These are phyloP conservation scores for Huso huso DNA, from an alignment of 2,797 vertebrate genomes.

Conservation along the genomic window DNA sequence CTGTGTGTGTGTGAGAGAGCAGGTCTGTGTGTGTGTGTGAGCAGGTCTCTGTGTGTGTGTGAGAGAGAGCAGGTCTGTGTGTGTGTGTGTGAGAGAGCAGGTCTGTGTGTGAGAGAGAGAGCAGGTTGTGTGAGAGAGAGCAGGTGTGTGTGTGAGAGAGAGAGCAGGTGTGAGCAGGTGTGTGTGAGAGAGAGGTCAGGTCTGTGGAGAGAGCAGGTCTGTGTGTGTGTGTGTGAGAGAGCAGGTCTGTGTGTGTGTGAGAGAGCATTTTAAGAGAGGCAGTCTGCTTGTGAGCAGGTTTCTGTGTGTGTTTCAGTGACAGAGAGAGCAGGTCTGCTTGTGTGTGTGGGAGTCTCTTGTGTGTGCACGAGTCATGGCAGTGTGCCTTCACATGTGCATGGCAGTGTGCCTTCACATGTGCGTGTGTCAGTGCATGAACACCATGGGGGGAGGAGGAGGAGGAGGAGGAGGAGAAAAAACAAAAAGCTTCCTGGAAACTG, in stretches of 20 bases:
- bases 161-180: too few relatives aligned
- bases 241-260: neutral
- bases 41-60: conserved; percentile 5
- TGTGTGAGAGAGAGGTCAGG: too few relatives aligned
- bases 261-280: too few relatives aligned
- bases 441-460: too few relatives aligned
- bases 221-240: too few relatives aligned
- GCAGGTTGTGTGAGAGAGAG: neutral
- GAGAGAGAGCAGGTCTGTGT: neutral
- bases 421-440: neutral
- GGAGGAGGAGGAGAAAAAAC: neutral
- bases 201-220: neutral
- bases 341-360: neutral
- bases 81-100: neutral
- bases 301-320: neutral
- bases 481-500: too few relatives aligned
- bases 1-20: conserved; percentile 19
- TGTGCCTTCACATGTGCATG: neutral
- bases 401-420: neutral
- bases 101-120: too few relatives aligned
- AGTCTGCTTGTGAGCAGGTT: too few relatives aligned
- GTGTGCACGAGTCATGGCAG: neutral
- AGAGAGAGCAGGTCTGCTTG: too few relatives aligned
- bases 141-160: neutral
- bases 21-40: neutral